These are phyloP conservation scores for Drosophila rellima DNA, from an alignment of 2,888 invertebrate genomes.

Conservation along the genomic window DNA sequence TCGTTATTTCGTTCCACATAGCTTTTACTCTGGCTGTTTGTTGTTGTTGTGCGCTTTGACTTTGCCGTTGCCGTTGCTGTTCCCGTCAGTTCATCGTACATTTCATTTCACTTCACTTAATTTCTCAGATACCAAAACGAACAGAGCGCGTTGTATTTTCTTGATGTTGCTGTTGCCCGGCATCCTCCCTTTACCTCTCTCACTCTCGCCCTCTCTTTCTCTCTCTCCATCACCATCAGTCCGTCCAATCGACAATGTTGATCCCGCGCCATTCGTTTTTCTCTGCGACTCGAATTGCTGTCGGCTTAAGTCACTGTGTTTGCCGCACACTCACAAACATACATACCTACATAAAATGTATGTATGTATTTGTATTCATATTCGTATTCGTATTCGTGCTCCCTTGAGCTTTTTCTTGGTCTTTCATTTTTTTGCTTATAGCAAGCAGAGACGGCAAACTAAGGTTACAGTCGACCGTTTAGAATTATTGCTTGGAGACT, in stretches of 20 bases:
- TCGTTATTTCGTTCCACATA: slow-evolving; percentile 76
- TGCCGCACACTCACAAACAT: slow-evolving; percentile 19
- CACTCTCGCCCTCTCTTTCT: background rate
- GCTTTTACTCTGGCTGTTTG: slow-evolving; percentile 62
- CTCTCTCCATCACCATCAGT: slow-evolving; percentile 10
- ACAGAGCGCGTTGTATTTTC: slow-evolving; percentile 69
- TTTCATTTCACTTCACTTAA: slow-evolving; percentile 81
- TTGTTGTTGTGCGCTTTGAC: slow-evolving; percentile 51
- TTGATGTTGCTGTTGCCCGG: slow-evolving; percentile 43
- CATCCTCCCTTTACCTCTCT: slow-evolving; percentile 14
- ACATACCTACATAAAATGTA: slow-evolving; percentile 8
- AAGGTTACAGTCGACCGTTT: slow-evolving; percentile 55
- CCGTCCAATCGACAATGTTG: slow-evolving; percentile 51
- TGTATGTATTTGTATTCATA: slow-evolving; percentile 12
- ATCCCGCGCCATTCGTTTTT: slow-evolving; percentile 58
- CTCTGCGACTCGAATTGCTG: slow-evolving; percentile 76
- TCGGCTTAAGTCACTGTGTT: slow-evolving; percentile 74
- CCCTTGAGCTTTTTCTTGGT: slow-evolving; percentile 58
- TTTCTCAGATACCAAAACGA: slow-evolving; percentile 81
- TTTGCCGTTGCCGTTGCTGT: slow-evolving; percentile 54
- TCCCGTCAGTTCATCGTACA: slow-evolving; percentile 80
- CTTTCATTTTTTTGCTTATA: slow-evolving; percentile 45
- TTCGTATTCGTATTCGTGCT: slow-evolving; percentile 32
- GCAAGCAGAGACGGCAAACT: slow-evolving; percentile 58
- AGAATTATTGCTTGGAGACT: slow-evolving; percentile 36